Evolutionary conservation across 2,888 invertebrate species (phyloP).

Genomic region (Apamea anceps): DNA sequence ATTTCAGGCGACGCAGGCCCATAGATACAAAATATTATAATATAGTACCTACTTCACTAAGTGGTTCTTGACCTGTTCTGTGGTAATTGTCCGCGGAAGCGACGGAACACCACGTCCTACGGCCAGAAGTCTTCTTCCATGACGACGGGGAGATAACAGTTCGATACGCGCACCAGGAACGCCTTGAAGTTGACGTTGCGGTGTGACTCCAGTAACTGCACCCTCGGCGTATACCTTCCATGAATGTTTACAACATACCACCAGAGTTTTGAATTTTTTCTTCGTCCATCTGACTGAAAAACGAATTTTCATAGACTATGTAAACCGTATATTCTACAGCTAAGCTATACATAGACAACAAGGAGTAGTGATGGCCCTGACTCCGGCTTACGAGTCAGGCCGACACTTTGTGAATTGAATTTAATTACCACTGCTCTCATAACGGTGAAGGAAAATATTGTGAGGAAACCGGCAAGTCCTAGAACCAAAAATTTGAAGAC

Average conservation of each 20-base stretch:
- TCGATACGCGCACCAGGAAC: no score
- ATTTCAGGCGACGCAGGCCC: no score
- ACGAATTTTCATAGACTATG: neutral
- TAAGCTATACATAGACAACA: neutral
- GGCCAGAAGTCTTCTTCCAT: no score
- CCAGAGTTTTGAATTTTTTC: neutral
- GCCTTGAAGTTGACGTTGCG: no score
- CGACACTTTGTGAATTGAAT: neutral
- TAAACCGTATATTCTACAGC: neutral
- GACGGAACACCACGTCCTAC: no score
- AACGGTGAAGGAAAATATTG: neutral
- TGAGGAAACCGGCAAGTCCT: neutral
- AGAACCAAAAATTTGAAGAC: neutral
- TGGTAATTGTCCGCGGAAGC: no score
- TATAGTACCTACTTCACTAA: no score
- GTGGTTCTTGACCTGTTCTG: no score
- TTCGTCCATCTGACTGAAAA: neutral
- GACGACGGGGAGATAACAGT: no score
- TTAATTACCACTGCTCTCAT: neutral
- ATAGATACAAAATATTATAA: no score
- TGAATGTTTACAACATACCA: neutral
- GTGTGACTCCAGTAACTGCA: no score
- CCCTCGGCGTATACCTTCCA: no score
- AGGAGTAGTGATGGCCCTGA: neutral
- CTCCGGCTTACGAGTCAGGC: neutral